Base-by-base conservation (phyloP, 2,113 vertebrate species). In the Thalassarche chlororhynchos region DNA sequence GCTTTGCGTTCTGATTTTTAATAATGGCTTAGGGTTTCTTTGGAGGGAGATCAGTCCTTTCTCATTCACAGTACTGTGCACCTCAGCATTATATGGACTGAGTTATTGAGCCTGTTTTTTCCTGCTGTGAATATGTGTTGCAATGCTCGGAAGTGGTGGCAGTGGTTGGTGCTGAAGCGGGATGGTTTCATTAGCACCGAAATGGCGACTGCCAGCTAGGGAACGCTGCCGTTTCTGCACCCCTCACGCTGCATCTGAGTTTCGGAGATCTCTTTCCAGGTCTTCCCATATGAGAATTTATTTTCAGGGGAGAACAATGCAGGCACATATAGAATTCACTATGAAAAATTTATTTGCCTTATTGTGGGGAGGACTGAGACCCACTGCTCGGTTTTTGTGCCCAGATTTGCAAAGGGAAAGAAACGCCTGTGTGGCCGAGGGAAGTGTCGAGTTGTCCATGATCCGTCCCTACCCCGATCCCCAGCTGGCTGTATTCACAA, bases 71-170 rank as follows among this genome's bases (percentile, higher is more conserved):
- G 38, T 54, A 47, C 17, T 66, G 71, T 61, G 38, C 38, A 40
- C 58, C 49, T 58, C 66, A 57, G 49, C 32, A 24, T 20, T 55
- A 26, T 32, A 66, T 51, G 32, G 42, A 82, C 58, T 15, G 51
- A 47, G 46, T 47, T 68, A 55, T 9, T 28, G 47, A 83, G 36
- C 78, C 91, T 96, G 75, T 93, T 89, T 93, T 95, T 95, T 95
- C 89, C 96, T 96, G 75, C 82, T 51, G 28, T 64, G 71, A 83
- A 62, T 92, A 14, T 8, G 7, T 96, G 84, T 91, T 69, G 95
- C 93, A 97, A 93, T 60, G 68, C 64, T 95, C 84, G 54, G 95
- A 96, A 96, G 89, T 93, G 93, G 91, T 83, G 75, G 91, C 82
- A 77, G 75, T 93, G 87, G 95, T 85, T 95, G 94, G 62, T 15